phyloP scores from a whole-genome alignment of 2,797 vertebrate species.

The Anableps anableps region DNA sequence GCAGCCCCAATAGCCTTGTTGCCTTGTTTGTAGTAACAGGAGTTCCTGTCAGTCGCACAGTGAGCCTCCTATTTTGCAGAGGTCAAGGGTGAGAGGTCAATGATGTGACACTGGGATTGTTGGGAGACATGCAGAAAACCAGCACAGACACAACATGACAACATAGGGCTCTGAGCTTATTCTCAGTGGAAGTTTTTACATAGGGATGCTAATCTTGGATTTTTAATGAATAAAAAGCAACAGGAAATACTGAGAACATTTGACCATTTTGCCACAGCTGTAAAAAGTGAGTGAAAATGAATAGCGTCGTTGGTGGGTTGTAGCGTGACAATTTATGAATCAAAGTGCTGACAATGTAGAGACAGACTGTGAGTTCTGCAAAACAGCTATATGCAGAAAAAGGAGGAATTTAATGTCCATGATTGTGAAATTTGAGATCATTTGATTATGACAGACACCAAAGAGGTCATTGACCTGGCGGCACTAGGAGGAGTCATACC shows the following conservation, averaged over 20 bases:
- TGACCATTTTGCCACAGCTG: constrained; percentile 46
- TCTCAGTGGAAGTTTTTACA: constrained; percentile 23
- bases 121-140: constrained; percentile 47
- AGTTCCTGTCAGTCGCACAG: constrained; percentile 67
- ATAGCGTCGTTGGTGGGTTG: constrained; percentile 59
- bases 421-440: constrained; percentile 39
- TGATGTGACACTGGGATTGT: constrained; percentile 59
- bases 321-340: constrained; percentile 61
- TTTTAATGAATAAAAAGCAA: constrained; percentile 37
- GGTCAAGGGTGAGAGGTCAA: constrained; percentile 70
- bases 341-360: constrained; percentile 55
- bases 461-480: constrained; percentile 36
- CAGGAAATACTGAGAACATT: constrained; percentile 28
- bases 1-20: constrained; percentile 26
- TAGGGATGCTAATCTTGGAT: constrained; percentile 58
- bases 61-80: constrained; percentile 57
- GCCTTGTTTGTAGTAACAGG: constrained; percentile 67
- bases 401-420: constrained; percentile 15
- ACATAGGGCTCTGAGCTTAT: constrained; percentile 59
- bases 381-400: constrained; percentile 8
- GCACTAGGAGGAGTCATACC: constrained; percentile 3
- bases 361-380: constrained; percentile 39
- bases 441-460: constrained; percentile 37
- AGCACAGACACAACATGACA: constrained; percentile 38
- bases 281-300: constrained; percentile 48